Evolutionary conservation across 2,888 invertebrate species (phyloP), one percentile per base, ranked within the genome.

Genomic region (Aleiodes leptofemur): DNA sequence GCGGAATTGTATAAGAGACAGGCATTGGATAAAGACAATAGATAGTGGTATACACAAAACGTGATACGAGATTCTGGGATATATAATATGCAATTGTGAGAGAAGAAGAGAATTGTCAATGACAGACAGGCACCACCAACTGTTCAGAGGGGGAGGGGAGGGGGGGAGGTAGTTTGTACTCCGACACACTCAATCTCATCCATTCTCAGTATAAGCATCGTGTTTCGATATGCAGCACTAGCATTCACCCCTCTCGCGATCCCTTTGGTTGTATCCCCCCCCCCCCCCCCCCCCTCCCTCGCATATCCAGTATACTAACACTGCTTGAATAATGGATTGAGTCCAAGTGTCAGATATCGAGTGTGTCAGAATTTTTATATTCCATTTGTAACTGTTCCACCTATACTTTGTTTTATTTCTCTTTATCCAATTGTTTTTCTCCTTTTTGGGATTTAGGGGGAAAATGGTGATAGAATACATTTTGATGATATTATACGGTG

Each of bases 241-340:
- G 43, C 43, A 43, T 43, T 53, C 34, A n/a, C n/a, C 51, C n/a
- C 55, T 69, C 61, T 66, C 64, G 13, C 34, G 13, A 53, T 50
- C 29, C 31, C 55, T 11, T 6, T 61, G 59, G 43, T 43, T 8
- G 3, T 43, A 3, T 8, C 43, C 72, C 68, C 38, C 23, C 23
- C 2, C 23, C 23, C 11, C 8, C 9, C 43, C 43, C 72, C 68
- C 38, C 9, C 43, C 43, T 69, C 68, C 38, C 51, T 34, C 53
- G 64, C 66, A 75, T 71, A 71, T 43, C 34, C 43, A 53, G 8
- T 14, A 43, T 23, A 53, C 48, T 61, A 34, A 34, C 61, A 9
- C n/a, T 3, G 50, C 55, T 56, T 78, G 76, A 78, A 75, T 75
- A 78, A 78, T 78, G 74, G 74, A 78, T 78, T 51, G 29, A 61